Percentiles rank a stretch among this genome's conserved stretches.
These are phyloP conservation scores for Coelopa pilipes DNA, from an alignment of 2,888 invertebrate species.

Conservation along the genomic window DNA sequence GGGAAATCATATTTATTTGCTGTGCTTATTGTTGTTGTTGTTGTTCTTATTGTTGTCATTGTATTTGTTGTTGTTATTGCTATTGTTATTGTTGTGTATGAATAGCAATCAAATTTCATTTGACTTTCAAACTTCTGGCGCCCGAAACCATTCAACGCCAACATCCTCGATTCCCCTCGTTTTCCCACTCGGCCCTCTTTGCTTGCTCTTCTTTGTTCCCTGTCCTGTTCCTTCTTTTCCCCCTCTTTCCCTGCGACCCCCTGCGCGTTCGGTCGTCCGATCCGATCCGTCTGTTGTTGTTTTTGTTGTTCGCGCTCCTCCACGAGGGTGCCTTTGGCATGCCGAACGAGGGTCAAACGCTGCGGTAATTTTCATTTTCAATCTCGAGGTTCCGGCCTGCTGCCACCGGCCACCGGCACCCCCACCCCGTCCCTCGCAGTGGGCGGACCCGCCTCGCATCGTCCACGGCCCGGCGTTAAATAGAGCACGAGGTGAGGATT, in stretches of 20 bases:
- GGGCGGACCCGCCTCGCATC: no score
- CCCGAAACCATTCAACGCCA: no score
- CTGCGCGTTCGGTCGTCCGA: neutral
- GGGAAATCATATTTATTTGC: no score
- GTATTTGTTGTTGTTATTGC: no score
- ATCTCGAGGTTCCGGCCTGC: neutral
- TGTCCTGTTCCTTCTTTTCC: neutral
- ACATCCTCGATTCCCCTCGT: no score
- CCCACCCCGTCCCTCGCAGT: no score
- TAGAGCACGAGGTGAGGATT: no score
- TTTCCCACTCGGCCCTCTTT: neutral
- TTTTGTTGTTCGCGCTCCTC: neutral
- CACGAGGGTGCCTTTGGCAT: constrained; percentile 11
- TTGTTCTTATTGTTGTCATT: no score
- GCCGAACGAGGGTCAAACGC: constrained; percentile 26
- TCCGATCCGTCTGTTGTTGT: neutral
- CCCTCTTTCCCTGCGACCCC: neutral
- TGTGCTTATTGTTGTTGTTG: no score
- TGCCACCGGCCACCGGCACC: no score
- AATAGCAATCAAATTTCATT: constrained; percentile 4
- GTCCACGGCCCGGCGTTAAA: no score
- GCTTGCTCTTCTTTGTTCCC: neutral
- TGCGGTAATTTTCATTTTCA: constrained; percentile 24
- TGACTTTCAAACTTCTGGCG: neutral
- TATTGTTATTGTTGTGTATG: neutral